These are phyloP conservation scores for Exephanes ischioxanthus DNA, from an alignment of 2,888 invertebrate species.

Conservation along the genomic window DNA sequence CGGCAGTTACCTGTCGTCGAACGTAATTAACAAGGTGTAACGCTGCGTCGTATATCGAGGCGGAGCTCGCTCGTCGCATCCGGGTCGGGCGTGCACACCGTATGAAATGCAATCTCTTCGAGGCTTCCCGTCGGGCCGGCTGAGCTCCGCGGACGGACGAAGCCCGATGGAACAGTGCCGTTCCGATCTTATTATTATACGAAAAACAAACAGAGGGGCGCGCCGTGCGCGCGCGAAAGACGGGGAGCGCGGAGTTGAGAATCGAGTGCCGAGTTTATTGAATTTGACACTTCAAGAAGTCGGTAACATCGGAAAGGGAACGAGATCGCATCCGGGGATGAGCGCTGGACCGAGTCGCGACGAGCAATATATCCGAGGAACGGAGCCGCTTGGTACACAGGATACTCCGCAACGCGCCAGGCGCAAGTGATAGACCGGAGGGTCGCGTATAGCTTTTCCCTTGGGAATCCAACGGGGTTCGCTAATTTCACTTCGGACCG, in stretches of 20 bases:
- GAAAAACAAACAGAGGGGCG: constrained; percentile 56
- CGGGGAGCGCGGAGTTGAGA: constrained; percentile 21
- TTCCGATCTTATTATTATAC: constrained; percentile 63
- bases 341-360: constrained; percentile 60
- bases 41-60: neutral
- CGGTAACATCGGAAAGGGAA: constrained; percentile 84
- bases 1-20: neutral
- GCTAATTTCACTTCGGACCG: constrained; percentile 82
- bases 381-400: constrained; percentile 30
- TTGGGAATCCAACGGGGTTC: constrained; percentile 79
- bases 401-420: constrained; percentile 24
- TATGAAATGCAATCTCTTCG: constrained; percentile 56
- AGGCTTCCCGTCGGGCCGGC: constrained; percentile 11
- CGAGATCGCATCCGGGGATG: constrained; percentile 37
- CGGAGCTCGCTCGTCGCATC: constrained; percentile 15
- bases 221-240: neutral
- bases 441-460: constrained; percentile 68
- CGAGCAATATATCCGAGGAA: constrained; percentile 54
- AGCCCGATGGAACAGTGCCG: constrained; percentile 4
- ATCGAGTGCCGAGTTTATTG: constrained; percentile 77
- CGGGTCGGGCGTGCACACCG: constrained; percentile 25
- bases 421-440: constrained; percentile 25
- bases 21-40: constrained; percentile 9
- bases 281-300: constrained; percentile 85
- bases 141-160: neutral